A percentile compares a stretch with the other conserved stretches of the same genome.
phyloP scores from a whole-genome alignment of 53 echinoderm and acorn worm genomes.

The Paracentrotus lividus region DNA sequence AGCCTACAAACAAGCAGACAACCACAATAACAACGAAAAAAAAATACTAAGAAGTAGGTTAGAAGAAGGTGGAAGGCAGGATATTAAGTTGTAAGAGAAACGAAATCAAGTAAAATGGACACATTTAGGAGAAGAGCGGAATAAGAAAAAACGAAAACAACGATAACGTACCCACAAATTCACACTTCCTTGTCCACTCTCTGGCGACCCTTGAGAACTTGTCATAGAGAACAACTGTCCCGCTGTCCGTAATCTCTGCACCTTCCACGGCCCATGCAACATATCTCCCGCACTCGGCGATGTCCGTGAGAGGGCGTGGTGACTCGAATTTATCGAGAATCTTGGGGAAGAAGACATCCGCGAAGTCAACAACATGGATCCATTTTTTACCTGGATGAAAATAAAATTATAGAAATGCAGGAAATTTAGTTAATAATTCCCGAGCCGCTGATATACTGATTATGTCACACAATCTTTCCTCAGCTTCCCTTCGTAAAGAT shows the following conservation, averaged over 20 bases:
- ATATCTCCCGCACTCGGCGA: constrained; percentile 74
- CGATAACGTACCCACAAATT: constrained; percentile 21
- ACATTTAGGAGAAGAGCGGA: not conserved
- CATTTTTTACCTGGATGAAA: constrained; percentile 57
- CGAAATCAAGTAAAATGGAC: too few relatives aligned
- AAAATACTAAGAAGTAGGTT: not conserved
- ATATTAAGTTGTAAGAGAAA: not conserved
- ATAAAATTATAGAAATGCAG: not conserved
- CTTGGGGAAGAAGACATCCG: constrained; percentile 56
- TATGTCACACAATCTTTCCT: not conserved
- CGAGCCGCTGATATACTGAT: not conserved
- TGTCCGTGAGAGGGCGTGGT: constrained; percentile 71
- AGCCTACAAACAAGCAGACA: too few relatives aligned
- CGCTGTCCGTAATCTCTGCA: constrained; percentile 50
- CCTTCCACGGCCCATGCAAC: constrained; percentile 77
- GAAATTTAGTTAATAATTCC: too few relatives aligned
- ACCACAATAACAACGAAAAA: too few relatives aligned
- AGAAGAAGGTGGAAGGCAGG: not conserved
- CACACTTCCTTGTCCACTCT: constrained; percentile 48
- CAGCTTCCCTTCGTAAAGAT: too few relatives aligned
- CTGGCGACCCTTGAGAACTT: constrained; percentile 37
- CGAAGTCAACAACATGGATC: constrained; percentile 80
- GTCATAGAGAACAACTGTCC: constrained; percentile 74
- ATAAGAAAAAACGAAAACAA: not conserved
- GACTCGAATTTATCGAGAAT: constrained; percentile 70